Percentiles rank a stretch among this genome's conserved stretches.
Evolutionary conservation across 2,797 vertebrate species (phyloP).

Genomic region (Tokudaia muenninki): DNA sequence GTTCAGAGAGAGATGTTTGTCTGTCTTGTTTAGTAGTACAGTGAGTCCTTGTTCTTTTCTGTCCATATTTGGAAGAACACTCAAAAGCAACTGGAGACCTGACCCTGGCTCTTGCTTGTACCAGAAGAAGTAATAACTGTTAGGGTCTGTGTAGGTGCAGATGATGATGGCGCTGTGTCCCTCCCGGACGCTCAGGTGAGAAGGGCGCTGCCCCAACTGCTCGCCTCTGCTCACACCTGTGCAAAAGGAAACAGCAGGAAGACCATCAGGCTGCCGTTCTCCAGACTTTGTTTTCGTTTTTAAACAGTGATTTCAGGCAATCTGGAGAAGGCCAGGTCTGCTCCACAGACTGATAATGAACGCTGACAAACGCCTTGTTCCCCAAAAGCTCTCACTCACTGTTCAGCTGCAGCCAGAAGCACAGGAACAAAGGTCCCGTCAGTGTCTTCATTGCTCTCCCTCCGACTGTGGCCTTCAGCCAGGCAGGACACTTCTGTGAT

Average conservation of each 20-base stretch:
- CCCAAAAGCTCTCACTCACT: conserved; percentile 40
- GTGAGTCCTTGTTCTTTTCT: not conserved
- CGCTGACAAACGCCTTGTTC: not conserved
- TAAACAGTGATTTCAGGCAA: not conserved
- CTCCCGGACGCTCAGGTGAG: conserved; percentile 3
- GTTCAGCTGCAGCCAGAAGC: conserved; percentile 29
- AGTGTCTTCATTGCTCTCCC: conserved; percentile 9
- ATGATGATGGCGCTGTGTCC: not conserved
- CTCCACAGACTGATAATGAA: not conserved
- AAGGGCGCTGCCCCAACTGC: conserved; percentile 13
- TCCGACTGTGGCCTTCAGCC: not conserved
- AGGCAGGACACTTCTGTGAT: not conserved
- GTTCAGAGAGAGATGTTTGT: conserved; percentile 56
- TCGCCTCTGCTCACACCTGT: conserved; percentile 63
- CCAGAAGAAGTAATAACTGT: not conserved
- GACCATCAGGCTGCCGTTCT: not conserved
- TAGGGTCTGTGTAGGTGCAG: conserved; percentile 52
- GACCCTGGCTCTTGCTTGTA: conserved; percentile 47
- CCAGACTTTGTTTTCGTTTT: not conserved
- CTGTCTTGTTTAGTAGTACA: not conserved
- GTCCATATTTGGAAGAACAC: rapidly evolving
- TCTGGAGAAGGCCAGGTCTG: not conserved
- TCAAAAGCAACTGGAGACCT: not conserved
- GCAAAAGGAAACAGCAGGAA: not conserved
- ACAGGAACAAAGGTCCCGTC: not conserved